Conservation (phyloP, 1,140 invertebrate genomes). For the Telenomus remus region DNA sequence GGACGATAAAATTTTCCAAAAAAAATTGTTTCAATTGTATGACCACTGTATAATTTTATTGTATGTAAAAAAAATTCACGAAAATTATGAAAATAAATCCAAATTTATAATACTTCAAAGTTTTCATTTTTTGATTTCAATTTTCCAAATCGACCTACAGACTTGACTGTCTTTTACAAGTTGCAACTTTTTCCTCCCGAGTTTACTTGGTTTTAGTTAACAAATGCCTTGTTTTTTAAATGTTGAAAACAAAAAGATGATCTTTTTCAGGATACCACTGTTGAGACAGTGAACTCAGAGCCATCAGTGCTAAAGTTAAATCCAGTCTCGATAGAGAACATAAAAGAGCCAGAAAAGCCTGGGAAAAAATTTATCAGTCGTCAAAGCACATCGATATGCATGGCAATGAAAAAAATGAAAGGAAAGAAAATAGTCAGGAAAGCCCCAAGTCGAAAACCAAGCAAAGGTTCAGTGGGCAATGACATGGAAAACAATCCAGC, state of each 20-base stretch:
- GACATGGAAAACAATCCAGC: background rate
- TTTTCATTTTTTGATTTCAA: background rate
- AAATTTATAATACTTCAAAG: background rate
- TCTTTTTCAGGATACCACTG: background rate
- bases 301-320: slow-evolving; percentile 1
- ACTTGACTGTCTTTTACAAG: background rate
- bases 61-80: too few species aligned
- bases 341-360: background rate
- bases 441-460: background rate
- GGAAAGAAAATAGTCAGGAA: background rate
- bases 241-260: too few species aligned
- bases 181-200: too few species aligned
- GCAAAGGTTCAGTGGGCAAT: background rate
- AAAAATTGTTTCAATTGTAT: too few species aligned
- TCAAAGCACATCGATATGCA: background rate
- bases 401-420: background rate
- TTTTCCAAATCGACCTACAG: background rate
- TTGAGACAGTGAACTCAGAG: background rate
- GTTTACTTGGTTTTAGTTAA: too few species aligned
- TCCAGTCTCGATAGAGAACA: background rate
- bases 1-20: too few species aligned
- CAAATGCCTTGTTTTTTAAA: too few species aligned
- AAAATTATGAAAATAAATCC: too few species aligned
- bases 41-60: too few species aligned
- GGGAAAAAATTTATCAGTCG: background rate